These are phyloP conservation scores for Catamblyrhynchus diadema DNA, from an alignment of 2,797 vertebrate genomes.

Conservation along the genomic window DNA sequence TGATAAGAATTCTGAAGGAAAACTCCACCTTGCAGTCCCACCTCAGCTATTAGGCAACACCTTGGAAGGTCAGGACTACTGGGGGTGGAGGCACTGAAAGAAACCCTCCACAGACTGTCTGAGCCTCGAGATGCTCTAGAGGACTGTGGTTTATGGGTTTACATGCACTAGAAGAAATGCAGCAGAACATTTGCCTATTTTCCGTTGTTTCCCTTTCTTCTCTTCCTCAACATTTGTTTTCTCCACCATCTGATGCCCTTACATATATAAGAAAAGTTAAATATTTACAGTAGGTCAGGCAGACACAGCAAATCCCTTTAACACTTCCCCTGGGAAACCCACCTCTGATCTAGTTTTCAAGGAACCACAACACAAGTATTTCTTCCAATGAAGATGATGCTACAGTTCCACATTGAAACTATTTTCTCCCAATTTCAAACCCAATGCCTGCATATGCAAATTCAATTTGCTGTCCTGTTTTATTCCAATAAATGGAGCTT, in stretches of 20 bases:
- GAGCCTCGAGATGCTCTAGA: rapidly evolving
- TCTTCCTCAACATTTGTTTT: background rate
- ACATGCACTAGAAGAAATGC: background rate
- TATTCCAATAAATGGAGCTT: background rate
- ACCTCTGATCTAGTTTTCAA: background rate
- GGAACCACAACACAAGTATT: background rate
- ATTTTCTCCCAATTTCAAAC: background rate
- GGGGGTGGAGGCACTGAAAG: too few relatives aligned
- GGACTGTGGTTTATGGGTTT: background rate
- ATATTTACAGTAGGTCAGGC: background rate
- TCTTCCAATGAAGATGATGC: background rate
- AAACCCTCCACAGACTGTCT: background rate
- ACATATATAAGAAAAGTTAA: background rate
- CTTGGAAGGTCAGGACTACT: rapidly evolving
- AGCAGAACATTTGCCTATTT: background rate
- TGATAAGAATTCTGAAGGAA: background rate
- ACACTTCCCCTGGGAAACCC: background rate
- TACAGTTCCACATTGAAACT: background rate
- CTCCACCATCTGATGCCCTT: background rate
- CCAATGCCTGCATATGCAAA: background rate
- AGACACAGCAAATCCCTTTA: background rate
- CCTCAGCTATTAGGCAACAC: background rate
- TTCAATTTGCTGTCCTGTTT: background rate
- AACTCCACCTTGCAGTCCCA: background rate
- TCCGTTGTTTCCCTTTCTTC: background rate